Evolutionary conservation across 2,888 invertebrate species (phyloP), one percentile per base, ranked within the genome.

Genomic region (Lepidocyrtoides sp.): DNA sequence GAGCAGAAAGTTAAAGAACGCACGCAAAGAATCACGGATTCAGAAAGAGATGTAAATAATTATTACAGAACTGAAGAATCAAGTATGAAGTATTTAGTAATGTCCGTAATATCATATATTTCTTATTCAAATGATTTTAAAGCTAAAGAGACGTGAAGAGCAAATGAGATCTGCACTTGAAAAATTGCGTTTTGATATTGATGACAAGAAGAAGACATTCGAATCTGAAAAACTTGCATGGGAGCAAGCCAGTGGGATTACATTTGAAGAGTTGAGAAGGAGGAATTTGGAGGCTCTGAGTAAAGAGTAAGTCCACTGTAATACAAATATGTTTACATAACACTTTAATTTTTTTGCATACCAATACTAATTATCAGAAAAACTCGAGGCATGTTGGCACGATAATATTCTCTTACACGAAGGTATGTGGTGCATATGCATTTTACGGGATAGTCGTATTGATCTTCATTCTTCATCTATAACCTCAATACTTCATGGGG

Each of bases 1-100:
- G 99, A 99, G 95, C 98, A 98, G 97, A 99, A 99, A 96, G 99
- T 98, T 79, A 97, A 97, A 95, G 99, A 99, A 95, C 99, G 99
- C 96, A 98, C 98, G 95, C 98, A 98, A 95, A 99, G 99, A 95
- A 96, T 99, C 94, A 98, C 98, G 96, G 99, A 99, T 95, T 98
- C 98, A 0, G 99, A 99, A 95, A 96, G 97, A 93, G 99, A 99
- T 95, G 97, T 97, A 95, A 96, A 20, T 32, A 69, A 12, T 14
- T n/a, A 54, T 69, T 23, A n/a, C n/a, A n/a, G n/a, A n/a, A n/a
- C n/a, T n/a, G n/a, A n/a, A n/a, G n/a, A n/a, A n/a, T n/a, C n/a
- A n/a, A n/a, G n/a, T n/a, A n/a, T n/a, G n/a, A n/a, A n/a, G n/a
- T n/a, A n/a, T n/a, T n/a, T n/a, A n/a, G n/a, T n/a, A n/a, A n/a